Evolutionary conservation across 2,888 invertebrate genomes (phyloP), one percentile per base, ranked within the genome.

Genomic region (Amblyteles armatorius): DNA sequence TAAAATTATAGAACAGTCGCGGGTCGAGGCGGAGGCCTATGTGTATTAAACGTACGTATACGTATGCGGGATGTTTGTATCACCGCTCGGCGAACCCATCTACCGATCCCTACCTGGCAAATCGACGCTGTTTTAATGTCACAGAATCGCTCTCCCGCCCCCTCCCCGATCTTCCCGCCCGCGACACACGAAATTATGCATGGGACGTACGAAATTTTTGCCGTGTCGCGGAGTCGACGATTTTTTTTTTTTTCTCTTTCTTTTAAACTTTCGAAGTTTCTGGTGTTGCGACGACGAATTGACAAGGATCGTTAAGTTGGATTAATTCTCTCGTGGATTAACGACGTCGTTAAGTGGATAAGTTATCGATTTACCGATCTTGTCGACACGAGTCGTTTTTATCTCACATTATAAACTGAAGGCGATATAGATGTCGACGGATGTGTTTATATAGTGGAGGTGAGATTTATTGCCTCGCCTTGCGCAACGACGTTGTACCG

Each of bases 1-100:
- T 92, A 91, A 91, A 91, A 91, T 92, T 91, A 89, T 92, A 90
- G 90, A 92, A 91, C 89, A 90, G 90, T 89, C 90, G 77, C 79
- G 71, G 55, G 22, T 22, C 19, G 69, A 29, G 50, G 22, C 69
- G 40, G 22, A 60, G 36, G 16, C 50, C 11, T 40, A 26, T 69
- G 33, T 79, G 65, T 44, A 50, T 33, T 19, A 40, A 36, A 83
- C 19, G 60, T 60, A 16, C 60, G 73, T 4, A 16, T n/a, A 36
- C 29, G 19, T 48, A 68, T 26, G 50, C 16, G 63, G 36, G 60
- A 68, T 33, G 68, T 48, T 79, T 67, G 84, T 52, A 82, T 80
- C 68, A 77, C 63, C 33, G 22, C 65, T 22, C 26, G 33, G 71
- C 36, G 44, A 77, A 81, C 52, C 67, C 77, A 83, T 40, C 48